phyloP scores from a whole-genome alignment of 1,140 invertebrate species.

The Calephelis virginiensis region DNA sequence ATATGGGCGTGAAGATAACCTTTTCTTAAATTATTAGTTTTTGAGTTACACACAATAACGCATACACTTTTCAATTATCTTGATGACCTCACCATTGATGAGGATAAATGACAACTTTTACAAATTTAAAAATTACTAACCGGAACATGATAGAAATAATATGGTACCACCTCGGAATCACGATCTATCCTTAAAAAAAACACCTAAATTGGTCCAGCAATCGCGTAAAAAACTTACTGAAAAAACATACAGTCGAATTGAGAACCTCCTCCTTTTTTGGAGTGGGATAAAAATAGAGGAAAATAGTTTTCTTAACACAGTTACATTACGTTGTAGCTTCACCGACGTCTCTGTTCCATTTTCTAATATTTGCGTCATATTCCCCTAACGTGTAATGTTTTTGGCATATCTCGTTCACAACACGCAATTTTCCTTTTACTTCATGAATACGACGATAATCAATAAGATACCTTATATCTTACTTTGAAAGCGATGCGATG shows the following conservation, averaged over 20 bases:
- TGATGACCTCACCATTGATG: no score
- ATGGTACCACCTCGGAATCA: no score
- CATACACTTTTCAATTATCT: no score
- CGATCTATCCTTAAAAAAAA: no score
- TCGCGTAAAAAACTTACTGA: background rate
- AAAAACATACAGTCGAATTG: no score
- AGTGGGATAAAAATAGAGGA: background rate
- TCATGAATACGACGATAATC: constrained; percentile 15
- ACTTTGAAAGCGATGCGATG: constrained; percentile 7
- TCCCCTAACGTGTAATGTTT: constrained; percentile 14
- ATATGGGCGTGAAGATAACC: no score
- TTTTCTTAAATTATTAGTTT: no score
- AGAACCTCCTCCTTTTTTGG: background rate
- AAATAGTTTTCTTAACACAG: background rate
- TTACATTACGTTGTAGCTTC: background rate
- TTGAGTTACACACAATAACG: no score
- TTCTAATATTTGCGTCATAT: constrained; percentile 4
- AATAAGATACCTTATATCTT: constrained; percentile 14
- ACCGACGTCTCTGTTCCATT: background rate
- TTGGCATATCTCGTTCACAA: background rate
- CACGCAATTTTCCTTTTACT: constrained; percentile 12
- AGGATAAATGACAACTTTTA: no score
- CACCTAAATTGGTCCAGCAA: no score
- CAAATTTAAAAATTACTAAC: no score
- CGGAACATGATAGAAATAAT: no score